Evolutionary conservation across 2,797 vertebrate genomes (phyloP), one percentile per base, ranked within the genome.

Genomic region (Sebastes vulpes): DNA sequence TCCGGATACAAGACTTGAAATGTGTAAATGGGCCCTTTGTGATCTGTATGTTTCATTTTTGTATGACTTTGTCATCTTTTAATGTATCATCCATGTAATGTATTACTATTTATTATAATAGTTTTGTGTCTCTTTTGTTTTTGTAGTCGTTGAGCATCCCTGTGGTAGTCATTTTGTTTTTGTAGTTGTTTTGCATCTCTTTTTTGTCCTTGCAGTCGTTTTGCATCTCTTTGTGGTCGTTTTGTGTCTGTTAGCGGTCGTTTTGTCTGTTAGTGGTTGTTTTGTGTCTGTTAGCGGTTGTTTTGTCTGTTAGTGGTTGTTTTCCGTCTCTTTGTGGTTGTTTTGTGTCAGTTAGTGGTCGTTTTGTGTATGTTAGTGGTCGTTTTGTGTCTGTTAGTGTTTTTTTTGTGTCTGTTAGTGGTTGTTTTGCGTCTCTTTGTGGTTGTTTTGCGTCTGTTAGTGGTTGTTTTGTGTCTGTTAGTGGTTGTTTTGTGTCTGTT

Each of bases 291-390:
- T 35, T 35, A 35, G 32, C 11, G 10, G 25, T 12, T 3, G 2
- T 28, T 67, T 50, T 3, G 1, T 68, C 16, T 18, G 11, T 64
- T 8, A 18, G 6, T 31, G 6, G 21, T 26, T 3, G 6, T 52
- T 35, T 14, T 3, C 5, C 0, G 0, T 46, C 9, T 31, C 8
- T 31, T 31, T 3, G 9, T 31, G 31, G 12, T 11, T 3, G 1
- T 35, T 60, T 48, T 4, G 11, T 3, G 1, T 54, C 38, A 7
- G 11, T 31, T 32, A 26, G 6, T 16, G 9, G 31, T 32, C 0
- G 31, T 32, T 42, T 42, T 42, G 14, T 0, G 5, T 32, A 1
- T 32, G 1, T 35, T 32, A 1, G 31, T 32, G 31, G 1, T 32
- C 3, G 31, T 32, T 10, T 32, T 32, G 31, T 10, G 38, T 16